Evolutionary conservation across 2,113 vertebrate genomes (phyloP).

Genomic region (Apodemus speciosus): DNA sequence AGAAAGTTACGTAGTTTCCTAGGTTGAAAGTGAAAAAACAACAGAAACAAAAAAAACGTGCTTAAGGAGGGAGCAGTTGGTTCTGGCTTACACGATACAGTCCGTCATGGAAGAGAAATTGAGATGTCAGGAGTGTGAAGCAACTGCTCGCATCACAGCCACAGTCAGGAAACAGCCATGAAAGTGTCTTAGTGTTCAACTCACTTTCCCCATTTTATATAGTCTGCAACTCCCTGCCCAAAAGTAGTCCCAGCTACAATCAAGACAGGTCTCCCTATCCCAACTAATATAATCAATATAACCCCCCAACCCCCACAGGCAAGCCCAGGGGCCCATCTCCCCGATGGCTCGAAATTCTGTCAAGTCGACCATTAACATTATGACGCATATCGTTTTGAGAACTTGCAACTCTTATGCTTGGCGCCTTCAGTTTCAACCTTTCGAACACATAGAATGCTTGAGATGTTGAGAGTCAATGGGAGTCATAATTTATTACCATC

Average conservation of each 20-base stretch:
- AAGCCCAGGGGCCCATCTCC: not conserved
- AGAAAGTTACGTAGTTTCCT: no score
- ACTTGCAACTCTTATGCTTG: not conserved
- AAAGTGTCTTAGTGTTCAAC: no score
- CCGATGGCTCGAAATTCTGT: no score
- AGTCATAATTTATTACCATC: not conserved
- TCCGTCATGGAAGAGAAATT: no score
- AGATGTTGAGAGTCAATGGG: not conserved
- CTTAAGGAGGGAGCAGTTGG: not conserved
- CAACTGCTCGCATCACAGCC: no score
- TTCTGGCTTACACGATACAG: not conserved
- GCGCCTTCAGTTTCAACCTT: not conserved
- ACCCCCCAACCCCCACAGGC: not conserved
- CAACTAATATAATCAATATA: not conserved
- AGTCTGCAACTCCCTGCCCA: not conserved
- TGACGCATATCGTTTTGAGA: not conserved
- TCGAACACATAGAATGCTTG: not conserved
- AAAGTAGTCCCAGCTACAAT: not conserved
- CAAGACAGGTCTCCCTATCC: not conserved
- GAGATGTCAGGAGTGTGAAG: not conserved
- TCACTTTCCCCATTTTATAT: not conserved
- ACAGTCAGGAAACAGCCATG: not conserved
- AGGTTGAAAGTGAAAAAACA: not conserved
- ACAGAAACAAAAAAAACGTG: not conserved
- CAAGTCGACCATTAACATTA: no score